These are phyloP conservation scores for Seriola quinqueradiata DNA, from an alignment of 2,113 vertebrate genomes.

Conservation along the genomic window DNA sequence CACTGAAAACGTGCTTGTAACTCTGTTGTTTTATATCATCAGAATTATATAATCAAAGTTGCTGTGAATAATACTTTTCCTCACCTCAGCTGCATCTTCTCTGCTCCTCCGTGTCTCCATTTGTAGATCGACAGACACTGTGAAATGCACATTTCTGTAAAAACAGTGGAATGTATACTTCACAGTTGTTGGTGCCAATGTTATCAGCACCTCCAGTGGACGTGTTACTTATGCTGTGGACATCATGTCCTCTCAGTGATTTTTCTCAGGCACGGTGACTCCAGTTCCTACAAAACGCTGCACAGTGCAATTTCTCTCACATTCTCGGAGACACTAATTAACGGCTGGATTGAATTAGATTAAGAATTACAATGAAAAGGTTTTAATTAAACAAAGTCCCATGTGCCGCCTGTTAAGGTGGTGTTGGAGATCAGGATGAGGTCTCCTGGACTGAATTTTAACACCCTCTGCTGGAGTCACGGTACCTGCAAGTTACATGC, in stretches of 20 bases:
- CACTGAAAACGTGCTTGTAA: conserved; percentile 34
- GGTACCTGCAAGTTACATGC: conserved; percentile 52
- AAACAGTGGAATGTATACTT: conserved; percentile 49
- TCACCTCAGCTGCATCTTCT: conserved; percentile 19
- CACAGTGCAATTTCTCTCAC: conserved; percentile 78
- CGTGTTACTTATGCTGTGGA: conserved; percentile 70
- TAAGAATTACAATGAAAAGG: conserved; percentile 79
- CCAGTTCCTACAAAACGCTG: conserved; percentile 69
- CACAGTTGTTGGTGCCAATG: conserved; percentile 56
- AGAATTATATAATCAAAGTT: conserved; percentile 24
- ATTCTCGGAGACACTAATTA: conserved; percentile 81
- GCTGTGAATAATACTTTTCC: conserved; percentile 24
- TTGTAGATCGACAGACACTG: conserved; percentile 32
- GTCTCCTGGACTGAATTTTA: conserved; percentile 57
- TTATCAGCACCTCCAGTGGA: conserved; percentile 72
- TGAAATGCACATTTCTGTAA: conserved; percentile 48
- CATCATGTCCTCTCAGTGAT: conserved; percentile 71
- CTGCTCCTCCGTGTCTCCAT: conserved; percentile 4
- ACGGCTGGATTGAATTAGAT: conserved; percentile 81
- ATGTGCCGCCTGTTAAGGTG: conserved; percentile 71
- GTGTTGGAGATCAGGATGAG: conserved; percentile 57
- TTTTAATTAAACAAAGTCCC: conserved; percentile 84
- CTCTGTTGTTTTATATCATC: conserved; percentile 10
- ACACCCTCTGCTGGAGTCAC: conserved; percentile 79
- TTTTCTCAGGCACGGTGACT: conserved; percentile 76